Evolutionary conservation across 1,140 invertebrate genomes (phyloP).

Genomic region (Trichonephila inaurata): DNA sequence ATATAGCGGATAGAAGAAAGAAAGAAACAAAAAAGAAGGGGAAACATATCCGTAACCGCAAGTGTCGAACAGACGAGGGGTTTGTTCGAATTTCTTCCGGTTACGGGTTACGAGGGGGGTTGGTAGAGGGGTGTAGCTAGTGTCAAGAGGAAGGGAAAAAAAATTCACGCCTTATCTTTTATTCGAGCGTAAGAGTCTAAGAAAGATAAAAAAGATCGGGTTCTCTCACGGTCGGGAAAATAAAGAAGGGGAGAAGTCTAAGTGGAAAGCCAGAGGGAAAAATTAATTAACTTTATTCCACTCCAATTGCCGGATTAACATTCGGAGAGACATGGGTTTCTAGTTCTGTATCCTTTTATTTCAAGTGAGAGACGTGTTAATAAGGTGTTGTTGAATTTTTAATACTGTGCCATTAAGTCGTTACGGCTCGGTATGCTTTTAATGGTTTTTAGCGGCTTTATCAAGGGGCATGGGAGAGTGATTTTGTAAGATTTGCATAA

Average conservation of each 20-base stretch:
- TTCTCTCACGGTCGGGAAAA: conserved; percentile 3
- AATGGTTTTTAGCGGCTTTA: conserved; percentile 51
- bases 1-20: conserved; percentile 44
- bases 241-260: conserved; percentile 47
- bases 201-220: conserved; percentile 21
- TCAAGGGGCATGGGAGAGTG: conserved; percentile 21
- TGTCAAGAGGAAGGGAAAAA: conserved; percentile 58
- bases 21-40: conserved; percentile 26
- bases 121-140: not conserved
- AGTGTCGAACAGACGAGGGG: conserved; percentile 64
- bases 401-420: conserved; percentile 39
- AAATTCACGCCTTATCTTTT: conserved; percentile 66
- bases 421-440: conserved; percentile 32
- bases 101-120: conserved; percentile 44
- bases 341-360: conserved; percentile 18
- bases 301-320: conserved; percentile 67
- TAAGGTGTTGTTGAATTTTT: conserved; percentile 61
- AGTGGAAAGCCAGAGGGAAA: conserved; percentile 39
- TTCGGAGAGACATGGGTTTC: conserved; percentile 18
- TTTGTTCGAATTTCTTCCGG: conserved; percentile 74
- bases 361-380: conserved; percentile 27
- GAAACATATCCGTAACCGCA: conserved; percentile 73
- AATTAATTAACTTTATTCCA: conserved; percentile 74
- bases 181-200: conserved; percentile 60
- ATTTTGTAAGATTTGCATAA: conserved; percentile 32